Conservation (phyloP, 2,113 vertebrate genomes). For the Pygoscelis antarcticus region DNA sequence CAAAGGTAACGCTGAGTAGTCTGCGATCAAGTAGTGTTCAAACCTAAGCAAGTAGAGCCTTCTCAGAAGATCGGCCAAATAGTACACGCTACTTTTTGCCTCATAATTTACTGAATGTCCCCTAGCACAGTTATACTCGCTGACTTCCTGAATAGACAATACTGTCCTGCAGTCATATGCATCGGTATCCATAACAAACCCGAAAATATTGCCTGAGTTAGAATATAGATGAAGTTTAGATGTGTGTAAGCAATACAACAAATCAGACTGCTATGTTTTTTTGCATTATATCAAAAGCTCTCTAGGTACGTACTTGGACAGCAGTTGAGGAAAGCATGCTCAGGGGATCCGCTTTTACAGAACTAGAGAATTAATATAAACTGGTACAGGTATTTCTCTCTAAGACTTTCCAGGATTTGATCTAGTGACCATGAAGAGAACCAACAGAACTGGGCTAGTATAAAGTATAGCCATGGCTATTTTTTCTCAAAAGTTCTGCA, state of each 20-base stretch:
- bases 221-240: background rate
- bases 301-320: background rate
- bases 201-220: background rate
- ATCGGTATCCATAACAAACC: background rate
- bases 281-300: background rate
- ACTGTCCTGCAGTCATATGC: background rate
- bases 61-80: background rate
- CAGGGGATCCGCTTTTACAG: background rate
- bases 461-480: background rate
- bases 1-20: background rate
- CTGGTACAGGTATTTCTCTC: background rate
- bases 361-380: background rate
- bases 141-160: background rate
- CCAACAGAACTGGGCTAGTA: background rate
- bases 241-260: background rate
- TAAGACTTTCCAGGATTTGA: background rate
- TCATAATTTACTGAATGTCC: background rate
- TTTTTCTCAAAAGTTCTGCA: background rate
- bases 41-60: background rate
- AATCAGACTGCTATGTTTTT: background rate
- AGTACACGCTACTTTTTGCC: background rate
- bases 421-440: background rate
- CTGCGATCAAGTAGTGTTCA: background rate
- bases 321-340: background rate
- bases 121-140: background rate